Base-by-base conservation (phyloP, 2,888 invertebrate genomes). In the Pristionchus exspectatus region DNA sequence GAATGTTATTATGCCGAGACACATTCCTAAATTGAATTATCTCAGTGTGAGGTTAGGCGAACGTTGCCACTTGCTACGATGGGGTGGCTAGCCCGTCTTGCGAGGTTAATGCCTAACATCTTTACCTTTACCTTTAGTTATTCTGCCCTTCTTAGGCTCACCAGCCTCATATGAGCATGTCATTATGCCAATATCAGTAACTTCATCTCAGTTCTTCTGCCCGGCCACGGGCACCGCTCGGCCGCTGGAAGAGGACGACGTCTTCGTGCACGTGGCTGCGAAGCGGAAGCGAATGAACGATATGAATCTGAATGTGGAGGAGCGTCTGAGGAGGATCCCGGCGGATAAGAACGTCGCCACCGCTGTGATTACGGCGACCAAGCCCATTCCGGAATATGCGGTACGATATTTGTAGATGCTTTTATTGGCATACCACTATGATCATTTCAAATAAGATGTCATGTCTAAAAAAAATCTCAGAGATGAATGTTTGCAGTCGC, bases 151-250 rank as follows among this genome's bases (percentile, higher is more conserved):
- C 14, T 59, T 59, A 21, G 21, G 21, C 18, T n/a, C 21, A 59
- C 21, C 59, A 59, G 59, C 59, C 14, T 59, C 59, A 14, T 14
- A 7, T 59, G 59, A 59, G 59, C 9, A 1, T 18, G 14, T 59
- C 7, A 2, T 59, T 14, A 59, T 21, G 59, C 14, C 21, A 1
- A 14, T 59, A 59, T 14, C 2, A 59, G 18, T 59, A 2, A 59
- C n/a, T 59, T 21, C 16, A 59, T 59, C 44, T 12, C n/a, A 74
- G 74, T 38, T 74, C 24, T 74, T 74, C 74, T 74, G 74, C 74
- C 74, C 74, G 7, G 16, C 74, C 16, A 74, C 74, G 21, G 74
- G 74, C 38, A 24, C 1, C 3, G 14, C 74, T 14, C 74, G 74
- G 14, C 30, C 72, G 5, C 27, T 72, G 16, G 30, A 72, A 14